Percentiles rank a stretch among this genome's conserved stretches.
phyloP scores from a whole-genome alignment of 2,888 invertebrate species.

The Asteroscopus sphinx region DNA sequence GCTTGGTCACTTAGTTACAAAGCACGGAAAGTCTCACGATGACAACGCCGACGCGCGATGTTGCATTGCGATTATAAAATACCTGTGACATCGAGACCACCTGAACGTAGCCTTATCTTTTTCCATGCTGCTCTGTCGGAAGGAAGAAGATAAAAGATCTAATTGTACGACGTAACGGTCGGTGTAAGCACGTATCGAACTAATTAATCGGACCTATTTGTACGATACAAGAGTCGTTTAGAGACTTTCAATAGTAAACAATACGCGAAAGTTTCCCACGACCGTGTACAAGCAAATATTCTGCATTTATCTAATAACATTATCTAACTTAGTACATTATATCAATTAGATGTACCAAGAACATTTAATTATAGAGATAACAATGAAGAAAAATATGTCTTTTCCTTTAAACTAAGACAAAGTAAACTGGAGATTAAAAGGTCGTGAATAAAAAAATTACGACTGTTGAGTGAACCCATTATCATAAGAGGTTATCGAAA shows the following conservation, averaged over 20 bases:
- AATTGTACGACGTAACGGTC: constrained; percentile 46
- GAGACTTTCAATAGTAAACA: constrained; percentile 60
- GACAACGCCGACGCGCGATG: constrained; percentile 1
- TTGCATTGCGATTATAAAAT: constrained; percentile 18
- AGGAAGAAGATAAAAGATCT: constrained; percentile 53
- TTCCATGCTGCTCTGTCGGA: constrained; percentile 34
- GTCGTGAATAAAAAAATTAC: background rate
- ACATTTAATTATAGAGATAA: constrained; percentile 40
- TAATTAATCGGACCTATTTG: constrained; percentile 59
- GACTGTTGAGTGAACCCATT: no score
- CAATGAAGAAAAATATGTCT: constrained; percentile 25
- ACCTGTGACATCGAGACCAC: constrained; percentile 25
- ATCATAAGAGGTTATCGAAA: no score
- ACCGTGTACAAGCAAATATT: constrained; percentile 44
- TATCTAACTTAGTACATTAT: constrained; percentile 54
- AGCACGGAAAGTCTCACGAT: no score
- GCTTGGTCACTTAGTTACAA: no score
- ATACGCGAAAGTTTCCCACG: constrained; percentile 76
- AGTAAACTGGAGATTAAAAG: background rate
- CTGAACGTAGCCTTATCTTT: constrained; percentile 11
- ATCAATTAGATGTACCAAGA: constrained; percentile 51
- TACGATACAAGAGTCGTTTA: constrained; percentile 51
- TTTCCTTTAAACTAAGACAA: constrained; percentile 14
- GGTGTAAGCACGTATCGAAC: constrained; percentile 51
- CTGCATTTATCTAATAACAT: constrained; percentile 62